These are phyloP conservation scores for Guaruba guarouba DNA, from an alignment of 2,113 vertebrate genomes.

Conservation along the genomic window DNA sequence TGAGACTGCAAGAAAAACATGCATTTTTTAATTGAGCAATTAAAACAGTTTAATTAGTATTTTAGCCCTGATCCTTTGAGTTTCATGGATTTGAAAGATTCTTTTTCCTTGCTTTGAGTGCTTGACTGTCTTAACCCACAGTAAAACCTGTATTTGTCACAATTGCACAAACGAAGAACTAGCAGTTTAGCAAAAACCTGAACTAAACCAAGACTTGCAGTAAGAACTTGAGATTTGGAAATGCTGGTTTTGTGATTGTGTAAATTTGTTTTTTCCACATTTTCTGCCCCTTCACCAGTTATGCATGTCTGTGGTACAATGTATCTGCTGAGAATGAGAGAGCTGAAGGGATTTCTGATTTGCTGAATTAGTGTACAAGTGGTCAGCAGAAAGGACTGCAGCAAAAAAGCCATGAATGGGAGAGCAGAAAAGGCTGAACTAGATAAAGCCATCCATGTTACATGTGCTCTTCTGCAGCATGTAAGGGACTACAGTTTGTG, in stretches of 20 bases:
- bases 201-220: neutral
- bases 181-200: neutral
- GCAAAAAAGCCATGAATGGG: neutral
- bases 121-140: neutral
- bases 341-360: neutral
- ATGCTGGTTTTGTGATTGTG: neutral
- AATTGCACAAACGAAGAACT: neutral
- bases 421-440: neutral
- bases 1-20: neutral
- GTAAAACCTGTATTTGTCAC: neutral
- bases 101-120: neutral
- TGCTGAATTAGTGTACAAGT: neutral
- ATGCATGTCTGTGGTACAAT: neutral
- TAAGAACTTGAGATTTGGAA: neutral
- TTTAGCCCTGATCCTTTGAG: neutral
- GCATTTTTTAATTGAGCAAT: neutral
- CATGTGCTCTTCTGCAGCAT: neutral
- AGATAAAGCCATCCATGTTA: neutral
- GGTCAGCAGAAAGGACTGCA: neutral
- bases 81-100: neutral
- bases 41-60: conserved; percentile 4
- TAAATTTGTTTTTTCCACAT: neutral
- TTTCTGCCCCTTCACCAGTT: neutral
- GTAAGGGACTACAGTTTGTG: neutral
- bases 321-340: neutral